Evolutionary conservation across 2,888 invertebrate species (phyloP).

Genomic region (Heteromurus nitidus): DNA sequence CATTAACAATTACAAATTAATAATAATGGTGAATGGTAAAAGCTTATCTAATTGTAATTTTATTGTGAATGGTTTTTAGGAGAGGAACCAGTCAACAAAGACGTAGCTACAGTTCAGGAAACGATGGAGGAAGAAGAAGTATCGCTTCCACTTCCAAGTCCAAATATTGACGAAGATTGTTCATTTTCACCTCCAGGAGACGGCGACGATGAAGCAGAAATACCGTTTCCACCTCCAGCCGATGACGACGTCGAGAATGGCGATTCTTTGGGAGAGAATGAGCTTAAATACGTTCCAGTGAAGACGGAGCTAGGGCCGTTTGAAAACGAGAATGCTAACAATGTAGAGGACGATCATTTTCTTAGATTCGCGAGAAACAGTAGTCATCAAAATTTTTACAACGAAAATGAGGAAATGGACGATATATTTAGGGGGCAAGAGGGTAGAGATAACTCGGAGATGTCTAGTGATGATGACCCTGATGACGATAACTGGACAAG

Average conservation of each 20-base stretch:
- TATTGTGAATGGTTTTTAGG: too few relatives aligned
- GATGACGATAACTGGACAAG: too few relatives aligned
- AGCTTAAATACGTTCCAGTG: background rate
- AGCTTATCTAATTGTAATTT: too few relatives aligned
- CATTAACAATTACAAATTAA: too few relatives aligned
- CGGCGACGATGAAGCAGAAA: too few relatives aligned
- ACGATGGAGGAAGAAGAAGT: too few relatives aligned
- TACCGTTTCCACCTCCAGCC: background rate
- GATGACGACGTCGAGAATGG: background rate
- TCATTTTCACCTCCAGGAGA: too few relatives aligned
- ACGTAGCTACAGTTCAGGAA: too few relatives aligned
- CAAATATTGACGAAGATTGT: too few relatives aligned
- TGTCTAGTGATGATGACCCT: background rate
- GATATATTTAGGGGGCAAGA: background rate
- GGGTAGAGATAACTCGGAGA: background rate
- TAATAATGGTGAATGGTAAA: too few relatives aligned
- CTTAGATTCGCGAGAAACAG: background rate
- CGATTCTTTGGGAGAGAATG: background rate
- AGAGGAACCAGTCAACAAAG: too few relatives aligned
- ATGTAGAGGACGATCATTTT: background rate
- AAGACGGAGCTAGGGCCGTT: background rate
- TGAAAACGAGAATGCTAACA: background rate
- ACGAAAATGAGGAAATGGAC: background rate
- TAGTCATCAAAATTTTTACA: background rate
- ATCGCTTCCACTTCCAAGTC: too few relatives aligned